Evolutionary conservation across 2,797 vertebrate genomes (phyloP).

Genomic region (Hypotaenidia okinawae): DNA sequence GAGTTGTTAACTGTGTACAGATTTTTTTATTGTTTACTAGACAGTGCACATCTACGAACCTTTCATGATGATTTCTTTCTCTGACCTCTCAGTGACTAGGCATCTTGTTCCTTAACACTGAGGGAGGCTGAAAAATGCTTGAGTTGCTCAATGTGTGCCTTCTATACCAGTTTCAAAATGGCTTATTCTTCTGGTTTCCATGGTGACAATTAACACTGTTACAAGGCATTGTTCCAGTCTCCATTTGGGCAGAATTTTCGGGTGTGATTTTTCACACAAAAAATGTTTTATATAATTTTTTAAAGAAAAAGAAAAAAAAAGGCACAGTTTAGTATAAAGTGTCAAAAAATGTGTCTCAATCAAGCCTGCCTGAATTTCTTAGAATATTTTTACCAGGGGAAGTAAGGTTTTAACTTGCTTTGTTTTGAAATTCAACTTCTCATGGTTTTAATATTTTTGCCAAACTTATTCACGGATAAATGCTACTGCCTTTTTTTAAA

Average conservation of each 20-base stretch:
- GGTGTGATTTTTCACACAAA: conserved; percentile 82
- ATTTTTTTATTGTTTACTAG: conserved; percentile 80
- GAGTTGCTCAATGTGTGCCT: conserved; percentile 89
- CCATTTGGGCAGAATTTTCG: conserved; percentile 86
- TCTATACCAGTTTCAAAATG: conserved; percentile 94
- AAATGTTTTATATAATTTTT: conserved; percentile 62
- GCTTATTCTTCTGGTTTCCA: conserved; percentile 97
- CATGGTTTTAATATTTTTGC: conserved; percentile 48
- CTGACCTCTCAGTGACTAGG: conserved; percentile 88
- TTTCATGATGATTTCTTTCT: conserved; percentile 87
- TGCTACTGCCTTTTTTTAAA: background rate
- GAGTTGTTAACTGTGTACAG: conserved; percentile 75
- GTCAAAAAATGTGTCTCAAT: conserved; percentile 77
- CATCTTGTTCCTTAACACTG: conserved; percentile 89
- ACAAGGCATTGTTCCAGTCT: conserved; percentile 91
- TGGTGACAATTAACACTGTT: conserved; percentile 97
- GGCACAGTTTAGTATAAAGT: conserved; percentile 67
- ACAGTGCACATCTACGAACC: conserved; percentile 79
- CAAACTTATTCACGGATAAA: conserved; percentile 15
- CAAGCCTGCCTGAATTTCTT: conserved; percentile 67
- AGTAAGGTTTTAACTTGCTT: conserved; percentile 78
- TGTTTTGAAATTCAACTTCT: conserved; percentile 70
- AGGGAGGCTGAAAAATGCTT: conserved; percentile 84
- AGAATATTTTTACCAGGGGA: conserved; percentile 65
- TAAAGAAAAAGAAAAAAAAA: background rate